These are phyloP conservation scores for Nomada lathburiana DNA, from an alignment of 2,888 invertebrate species.

Conservation along the genomic window DNA sequence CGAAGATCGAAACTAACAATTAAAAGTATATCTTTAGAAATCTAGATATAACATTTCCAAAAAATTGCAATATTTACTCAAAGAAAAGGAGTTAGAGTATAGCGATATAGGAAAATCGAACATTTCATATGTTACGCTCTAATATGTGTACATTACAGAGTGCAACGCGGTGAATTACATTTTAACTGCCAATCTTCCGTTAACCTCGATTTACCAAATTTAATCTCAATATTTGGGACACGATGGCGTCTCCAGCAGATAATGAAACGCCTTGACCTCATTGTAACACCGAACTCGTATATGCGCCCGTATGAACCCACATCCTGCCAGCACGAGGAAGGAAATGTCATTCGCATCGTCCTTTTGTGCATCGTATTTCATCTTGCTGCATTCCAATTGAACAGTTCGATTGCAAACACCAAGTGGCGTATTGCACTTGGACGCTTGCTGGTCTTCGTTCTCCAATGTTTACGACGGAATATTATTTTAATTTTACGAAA, in stretches of 20 bases:
- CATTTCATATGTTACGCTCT: too few species aligned
- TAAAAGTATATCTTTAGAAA: too few species aligned
- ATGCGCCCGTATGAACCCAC: constrained; percentile 48
- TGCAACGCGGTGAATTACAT: not conserved
- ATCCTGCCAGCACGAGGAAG: constrained; percentile 52
- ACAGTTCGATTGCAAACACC: not conserved
- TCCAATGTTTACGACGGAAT: not conserved
- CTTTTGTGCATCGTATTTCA: constrained; percentile 14
- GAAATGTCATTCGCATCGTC: constrained; percentile 53
- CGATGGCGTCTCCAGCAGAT: constrained; percentile 29
- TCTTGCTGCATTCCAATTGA: constrained; percentile 48
- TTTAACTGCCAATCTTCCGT: not conserved
- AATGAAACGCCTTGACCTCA: constrained; percentile 59
- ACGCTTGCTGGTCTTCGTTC: not conserved
- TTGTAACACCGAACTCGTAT: constrained; percentile 46
- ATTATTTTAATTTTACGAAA: not conserved
- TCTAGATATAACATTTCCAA: too few species aligned
- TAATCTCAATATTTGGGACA: constrained; percentile 39
- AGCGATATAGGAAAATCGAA: too few species aligned
- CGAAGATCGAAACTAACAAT: too few species aligned
- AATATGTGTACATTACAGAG: not conserved
- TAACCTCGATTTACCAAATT: constrained; percentile 1
- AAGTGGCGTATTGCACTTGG: not conserved
- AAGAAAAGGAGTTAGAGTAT: too few species aligned
- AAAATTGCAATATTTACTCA: too few species aligned